Evolutionary conservation across 1,140 invertebrate genomes (phyloP).

Genomic region (Achatina immaculata): DNA sequence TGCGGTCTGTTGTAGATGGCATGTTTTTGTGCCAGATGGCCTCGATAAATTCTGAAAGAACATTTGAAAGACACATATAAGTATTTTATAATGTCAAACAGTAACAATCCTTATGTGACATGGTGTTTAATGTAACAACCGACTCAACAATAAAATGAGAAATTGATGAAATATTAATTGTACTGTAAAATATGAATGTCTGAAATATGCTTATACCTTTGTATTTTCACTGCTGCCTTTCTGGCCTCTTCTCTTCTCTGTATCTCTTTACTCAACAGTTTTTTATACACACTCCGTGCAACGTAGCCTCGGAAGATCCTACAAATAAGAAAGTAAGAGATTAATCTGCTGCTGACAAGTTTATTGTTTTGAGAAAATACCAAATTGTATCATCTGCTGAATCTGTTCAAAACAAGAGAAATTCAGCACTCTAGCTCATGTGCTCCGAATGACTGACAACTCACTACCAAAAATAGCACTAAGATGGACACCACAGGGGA

Average conservation of each 20-base stretch:
- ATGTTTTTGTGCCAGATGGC: slow-evolving; percentile 52
- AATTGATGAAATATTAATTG: not conserved
- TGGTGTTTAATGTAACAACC: not conserved
- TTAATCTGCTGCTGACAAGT: too few species aligned
- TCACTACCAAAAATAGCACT: too few species aligned
- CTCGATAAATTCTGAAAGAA: slow-evolving; percentile 54
- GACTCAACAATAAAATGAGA: too few species aligned
- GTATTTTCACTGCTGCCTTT: slow-evolving; percentile 56
- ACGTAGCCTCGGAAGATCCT: slow-evolving; percentile 68
- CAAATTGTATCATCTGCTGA: not conserved
- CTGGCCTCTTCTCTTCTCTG: slow-evolving; percentile 57
- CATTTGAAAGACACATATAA: not conserved
- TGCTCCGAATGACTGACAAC: too few species aligned
- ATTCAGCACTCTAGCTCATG: not conserved
- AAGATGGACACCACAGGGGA: too few species aligned
- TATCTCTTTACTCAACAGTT: slow-evolving; percentile 55
- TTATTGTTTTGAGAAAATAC: too few species aligned
- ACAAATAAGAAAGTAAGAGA: not conserved
- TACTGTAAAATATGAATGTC: not conserved
- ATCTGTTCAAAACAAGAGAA: not conserved
- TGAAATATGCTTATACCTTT: slow-evolving; percentile 49
- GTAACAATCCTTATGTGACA: not conserved
- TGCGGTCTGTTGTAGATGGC: slow-evolving; percentile 54
- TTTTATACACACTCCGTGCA: slow-evolving; percentile 59
- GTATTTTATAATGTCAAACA: not conserved